Evolutionary conservation across 2,888 invertebrate species (phyloP), one percentile per base, ranked within the genome.

Genomic region (Harpagoxenus sublaevis): DNA sequence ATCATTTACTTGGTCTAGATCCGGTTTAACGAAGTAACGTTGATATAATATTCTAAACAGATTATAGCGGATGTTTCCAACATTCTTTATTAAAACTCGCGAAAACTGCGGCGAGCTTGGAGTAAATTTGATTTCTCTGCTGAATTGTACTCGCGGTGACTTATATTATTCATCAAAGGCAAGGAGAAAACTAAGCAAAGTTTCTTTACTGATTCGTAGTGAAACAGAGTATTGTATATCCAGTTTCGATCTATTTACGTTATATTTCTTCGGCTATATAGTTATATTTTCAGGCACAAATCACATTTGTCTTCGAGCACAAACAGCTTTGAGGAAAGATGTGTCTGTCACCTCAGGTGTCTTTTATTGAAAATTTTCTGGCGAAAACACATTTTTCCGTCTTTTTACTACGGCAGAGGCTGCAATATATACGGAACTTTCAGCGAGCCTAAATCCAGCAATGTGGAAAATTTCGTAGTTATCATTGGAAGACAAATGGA

Each of bases 341-440:
- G 28, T 42, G 48, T 18, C 48, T 51, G 48, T 68, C 62, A 42
- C 23, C 77, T 81, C 89, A 77, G 89, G 79, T 85, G 89, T 48
- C 75, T 66, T 83, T 89, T 88, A 89, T 89, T 84, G 89, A 81
- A 68, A 83, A 83, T 75, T 35, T 68, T 81, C 55, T 74, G 86
- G 65, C 71, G 85, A 89, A 89, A 89, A 89, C 89, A 89, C 89
- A 89, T 89, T 89, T 89, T 89, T 63, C 87, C 42, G 28, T 53
- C 57, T 66, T 66, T 79, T 73, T 70, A 48, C 23, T 55, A 57
- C 73, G 42, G 23, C 35, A 18, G 48, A 15, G 9, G 23, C 28
- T 71, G 71, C 71, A 55, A 71, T 57, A 88, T 62, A 87, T 28
- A 55, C 71, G 35, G 60, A 81, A 81, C 60, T 73, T 70, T 53